Percentiles rank a stretch among this genome's conserved stretches.
Conservation (phyloP, 2,113 vertebrate genomes). For the Pseudonaja textilis region DNA sequence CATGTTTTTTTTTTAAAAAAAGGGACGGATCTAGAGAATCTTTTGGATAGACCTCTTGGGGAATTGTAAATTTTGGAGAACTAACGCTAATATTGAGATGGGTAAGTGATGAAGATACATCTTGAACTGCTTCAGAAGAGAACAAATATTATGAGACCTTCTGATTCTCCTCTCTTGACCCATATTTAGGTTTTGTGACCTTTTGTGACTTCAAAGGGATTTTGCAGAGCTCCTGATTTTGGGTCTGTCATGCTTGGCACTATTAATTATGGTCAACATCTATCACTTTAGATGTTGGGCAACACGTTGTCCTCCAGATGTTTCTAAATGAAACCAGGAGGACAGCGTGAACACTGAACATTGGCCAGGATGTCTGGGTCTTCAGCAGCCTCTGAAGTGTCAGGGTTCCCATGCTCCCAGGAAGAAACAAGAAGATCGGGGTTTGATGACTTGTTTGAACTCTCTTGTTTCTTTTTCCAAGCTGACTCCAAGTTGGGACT, state of each 20-base stretch:
- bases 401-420: not conserved
- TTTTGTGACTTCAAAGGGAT: not conserved
- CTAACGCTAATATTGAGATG: not conserved
- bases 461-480: not conserved
- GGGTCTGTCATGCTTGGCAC: not conserved
- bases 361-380: not conserved
- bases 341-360: no score
- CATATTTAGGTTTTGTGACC: not conserved
- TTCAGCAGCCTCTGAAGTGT: not conserved
- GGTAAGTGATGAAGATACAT: not conserved
- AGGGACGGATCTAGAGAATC: not conserved
- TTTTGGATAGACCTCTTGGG: not conserved
- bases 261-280: not conserved
- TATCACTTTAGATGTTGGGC: not conserved
- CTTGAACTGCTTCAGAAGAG: not conserved
- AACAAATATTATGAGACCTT: not conserved
- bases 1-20: not conserved
- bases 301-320: not conserved
- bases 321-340: not conserved
- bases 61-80: not conserved
- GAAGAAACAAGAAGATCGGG: not conserved
- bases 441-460: not conserved
- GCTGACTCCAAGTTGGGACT: not conserved
- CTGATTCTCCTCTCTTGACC: not conserved
- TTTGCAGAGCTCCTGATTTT: not conserved